phyloP scores from a whole-genome alignment of 2,797 vertebrate genomes.

The Falco concolor region DNA sequence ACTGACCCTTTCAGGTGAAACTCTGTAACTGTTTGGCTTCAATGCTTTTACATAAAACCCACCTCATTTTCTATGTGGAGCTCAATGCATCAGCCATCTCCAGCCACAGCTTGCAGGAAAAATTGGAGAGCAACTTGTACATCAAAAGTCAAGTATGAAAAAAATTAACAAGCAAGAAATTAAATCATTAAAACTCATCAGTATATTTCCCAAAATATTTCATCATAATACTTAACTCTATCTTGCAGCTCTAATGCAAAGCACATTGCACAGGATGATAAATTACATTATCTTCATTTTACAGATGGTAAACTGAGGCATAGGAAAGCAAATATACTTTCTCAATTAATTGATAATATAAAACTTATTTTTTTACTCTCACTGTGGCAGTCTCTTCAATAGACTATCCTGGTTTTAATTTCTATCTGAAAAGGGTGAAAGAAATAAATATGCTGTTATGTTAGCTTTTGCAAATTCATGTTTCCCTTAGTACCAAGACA shows the following conservation, averaged over 20 bases:
- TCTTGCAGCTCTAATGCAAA: neutral
- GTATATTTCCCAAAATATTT: slow-evolving; percentile 45
- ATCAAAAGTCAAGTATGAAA: neutral
- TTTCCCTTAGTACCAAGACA: slow-evolving; percentile 19
- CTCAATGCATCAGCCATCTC: neutral
- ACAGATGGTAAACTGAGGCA: slow-evolving; percentile 64
- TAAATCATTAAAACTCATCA: slow-evolving; percentile 51
- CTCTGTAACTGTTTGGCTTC: neutral
- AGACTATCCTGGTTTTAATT: slow-evolving; percentile 53
- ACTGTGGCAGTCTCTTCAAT: slow-evolving; percentile 31
- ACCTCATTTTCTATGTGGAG: neutral
- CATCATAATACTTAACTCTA: neutral
- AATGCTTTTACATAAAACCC: neutral
- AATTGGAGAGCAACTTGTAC: neutral
- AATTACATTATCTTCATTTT: slow-evolving; percentile 55
- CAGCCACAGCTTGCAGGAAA: neutral
- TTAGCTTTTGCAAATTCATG: slow-evolving; percentile 53
- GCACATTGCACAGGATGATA: neutral
- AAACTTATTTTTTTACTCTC: slow-evolving; percentile 45
- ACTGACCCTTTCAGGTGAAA: neutral
- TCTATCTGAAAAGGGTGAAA: slow-evolving; percentile 44
- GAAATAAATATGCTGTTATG: slow-evolving; percentile 47
- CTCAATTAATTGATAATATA: slow-evolving; percentile 31
- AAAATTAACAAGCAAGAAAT: slow-evolving; percentile 34
- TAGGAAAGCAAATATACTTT: slow-evolving; percentile 43